phyloP scores from a whole-genome alignment of 2,888 invertebrate genomes.

The Tricholauxania praeusta region DNA sequence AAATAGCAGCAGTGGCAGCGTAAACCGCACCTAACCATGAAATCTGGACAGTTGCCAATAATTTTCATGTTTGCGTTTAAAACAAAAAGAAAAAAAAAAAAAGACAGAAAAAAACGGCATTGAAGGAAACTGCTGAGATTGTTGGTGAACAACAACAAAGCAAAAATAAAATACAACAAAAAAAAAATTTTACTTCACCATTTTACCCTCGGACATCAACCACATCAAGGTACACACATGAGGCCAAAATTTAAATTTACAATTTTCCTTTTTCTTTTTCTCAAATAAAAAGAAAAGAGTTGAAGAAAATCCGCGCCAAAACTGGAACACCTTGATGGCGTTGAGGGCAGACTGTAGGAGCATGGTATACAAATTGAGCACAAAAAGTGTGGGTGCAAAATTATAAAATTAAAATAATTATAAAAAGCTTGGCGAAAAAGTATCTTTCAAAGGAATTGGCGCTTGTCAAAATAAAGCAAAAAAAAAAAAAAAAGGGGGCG shows the following conservation, averaged over 20 bases:
- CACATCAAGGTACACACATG: slow-evolving; percentile 34
- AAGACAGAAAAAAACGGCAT: slow-evolving; percentile 19
- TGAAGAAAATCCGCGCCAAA: no score
- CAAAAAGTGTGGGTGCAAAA: slow-evolving; percentile 24
- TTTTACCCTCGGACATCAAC: slow-evolving; percentile 39
- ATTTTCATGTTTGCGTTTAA: slow-evolving; percentile 31
- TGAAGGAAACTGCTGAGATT: slow-evolving; percentile 24
- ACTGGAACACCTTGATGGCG: no score
- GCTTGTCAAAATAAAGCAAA: no score
- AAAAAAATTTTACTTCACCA: slow-evolving; percentile 10
- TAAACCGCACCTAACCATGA: slow-evolving; percentile 53
- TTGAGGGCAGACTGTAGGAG: background rate
- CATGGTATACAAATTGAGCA: slow-evolving; percentile 11
- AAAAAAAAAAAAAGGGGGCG: no score
- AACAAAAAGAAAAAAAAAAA: slow-evolving; percentile 29
- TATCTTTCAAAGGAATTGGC: no score
- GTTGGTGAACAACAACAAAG: background rate
- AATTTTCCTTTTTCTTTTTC: background rate
- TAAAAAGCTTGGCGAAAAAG: no score
- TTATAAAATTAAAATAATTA: no score
- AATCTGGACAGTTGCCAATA: slow-evolving; percentile 58
- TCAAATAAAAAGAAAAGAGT: no score
- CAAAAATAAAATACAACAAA: slow-evolving; percentile 1
- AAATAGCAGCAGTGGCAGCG: slow-evolving; percentile 48
- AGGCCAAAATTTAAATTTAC: slow-evolving; percentile 32